Evolutionary conservation across 1,140 invertebrate species (phyloP).

Genomic region (Eciton burchellii): DNA sequence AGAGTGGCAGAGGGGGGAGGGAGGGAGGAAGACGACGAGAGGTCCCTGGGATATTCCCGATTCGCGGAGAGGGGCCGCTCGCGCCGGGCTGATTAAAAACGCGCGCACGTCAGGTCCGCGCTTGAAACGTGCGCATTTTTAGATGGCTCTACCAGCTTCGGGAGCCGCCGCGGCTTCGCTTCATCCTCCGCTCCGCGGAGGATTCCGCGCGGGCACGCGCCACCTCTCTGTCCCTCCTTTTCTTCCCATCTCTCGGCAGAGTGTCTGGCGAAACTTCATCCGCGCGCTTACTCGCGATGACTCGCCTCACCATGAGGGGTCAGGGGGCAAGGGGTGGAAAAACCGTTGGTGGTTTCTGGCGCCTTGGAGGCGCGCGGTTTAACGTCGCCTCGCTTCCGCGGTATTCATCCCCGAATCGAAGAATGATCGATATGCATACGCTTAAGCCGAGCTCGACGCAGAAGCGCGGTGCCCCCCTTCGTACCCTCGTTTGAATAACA

Average conservation of each 20-base stretch:
- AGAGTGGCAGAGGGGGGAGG: background rate
- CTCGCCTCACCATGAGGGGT: too few species aligned
- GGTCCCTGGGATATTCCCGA: slow-evolving; percentile 8
- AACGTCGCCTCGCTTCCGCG: slow-evolving; percentile 66
- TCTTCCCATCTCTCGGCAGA: too few species aligned
- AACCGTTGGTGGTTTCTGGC: slow-evolving; percentile 75
- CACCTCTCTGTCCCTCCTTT: too few species aligned
- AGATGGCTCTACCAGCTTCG: slow-evolving; percentile 47
- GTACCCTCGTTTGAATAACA: slow-evolving; percentile 85
- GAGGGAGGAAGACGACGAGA: background rate
- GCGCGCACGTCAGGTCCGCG: slow-evolving; percentile 51
- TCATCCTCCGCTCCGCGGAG: slow-evolving; percentile 15
- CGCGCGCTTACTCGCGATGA: too few species aligned
- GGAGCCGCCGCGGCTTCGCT: background rate
- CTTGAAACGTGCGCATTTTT: slow-evolving; percentile 54
- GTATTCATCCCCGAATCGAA: slow-evolving; percentile 75
- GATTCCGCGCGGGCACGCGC: background rate
- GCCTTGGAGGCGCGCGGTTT: slow-evolving; percentile 69
- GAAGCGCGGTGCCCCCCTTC: slow-evolving; percentile 41
- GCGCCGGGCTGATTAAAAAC: slow-evolving; percentile 54
- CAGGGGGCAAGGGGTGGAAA: slow-evolving; percentile 47
- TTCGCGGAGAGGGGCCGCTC: background rate
- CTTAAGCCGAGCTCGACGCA: slow-evolving; percentile 51
- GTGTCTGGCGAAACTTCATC: too few species aligned
- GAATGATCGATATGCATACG: slow-evolving; percentile 83